Percentiles rank a stretch among this genome's conserved stretches.
Conservation (phyloP, 2,797 vertebrate genomes). For the Diplodus sargus region DNA sequence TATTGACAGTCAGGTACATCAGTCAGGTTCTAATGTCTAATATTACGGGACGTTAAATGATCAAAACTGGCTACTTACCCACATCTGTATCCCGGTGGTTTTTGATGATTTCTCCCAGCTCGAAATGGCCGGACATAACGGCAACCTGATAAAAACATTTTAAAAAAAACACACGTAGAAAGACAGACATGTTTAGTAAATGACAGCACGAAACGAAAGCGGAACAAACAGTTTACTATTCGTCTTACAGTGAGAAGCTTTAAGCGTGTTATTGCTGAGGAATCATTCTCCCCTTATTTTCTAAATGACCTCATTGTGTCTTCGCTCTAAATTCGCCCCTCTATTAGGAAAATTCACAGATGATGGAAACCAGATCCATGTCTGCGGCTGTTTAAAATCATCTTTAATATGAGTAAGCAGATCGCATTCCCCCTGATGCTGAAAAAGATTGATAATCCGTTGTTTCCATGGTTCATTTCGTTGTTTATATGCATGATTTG, state of each 20-base stretch:
- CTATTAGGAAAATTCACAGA: neutral
- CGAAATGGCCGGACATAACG: slow-evolving; percentile 94
- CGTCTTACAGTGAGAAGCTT: neutral
- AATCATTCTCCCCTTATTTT: neutral
- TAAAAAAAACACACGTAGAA: slow-evolving; percentile 1
- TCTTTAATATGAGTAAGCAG: neutral
- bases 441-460: neutral
- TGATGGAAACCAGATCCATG: neutral
- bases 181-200: neutral
- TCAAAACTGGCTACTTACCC: slow-evolving; percentile 82
- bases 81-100: slow-evolving; percentile 91
- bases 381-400: neutral
- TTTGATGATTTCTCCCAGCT: slow-evolving; percentile 94
- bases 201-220: neutral
- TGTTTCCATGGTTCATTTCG: neutral
- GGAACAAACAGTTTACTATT: neutral
- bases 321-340: neutral
- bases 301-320: neutral
- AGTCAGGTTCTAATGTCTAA: neutral
- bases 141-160: slow-evolving; percentile 85
- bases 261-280: neutral
- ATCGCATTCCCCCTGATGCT: neutral
- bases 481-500: neutral
- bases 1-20: no score
- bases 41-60: neutral